Base-by-base conservation (phyloP, 2,113 vertebrate species). In the Pelmatolapia mariae region DNA sequence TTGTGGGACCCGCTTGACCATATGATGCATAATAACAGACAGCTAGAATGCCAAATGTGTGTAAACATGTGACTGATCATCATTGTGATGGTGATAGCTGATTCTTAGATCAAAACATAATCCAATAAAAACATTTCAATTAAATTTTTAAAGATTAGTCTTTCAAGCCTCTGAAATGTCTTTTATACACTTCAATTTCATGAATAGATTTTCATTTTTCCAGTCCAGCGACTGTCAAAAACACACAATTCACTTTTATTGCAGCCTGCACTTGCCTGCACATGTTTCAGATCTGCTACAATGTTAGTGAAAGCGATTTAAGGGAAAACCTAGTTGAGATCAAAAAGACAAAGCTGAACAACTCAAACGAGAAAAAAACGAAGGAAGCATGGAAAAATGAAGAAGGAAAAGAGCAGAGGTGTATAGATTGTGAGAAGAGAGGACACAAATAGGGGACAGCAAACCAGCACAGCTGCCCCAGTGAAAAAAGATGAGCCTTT, bases 401-500 rank as follows among this genome's bases (percentile, higher is more conserved):
- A 12, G 10, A 24, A 61, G 36, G 15, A 6, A 22, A 80, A 81
- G 19, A 81, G 24, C 12, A 24, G 33, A 43, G 43, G 53, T 73
- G 66, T 36, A 4, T 3, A n/a, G 45, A 56, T 36, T 8, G 52
- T 31, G 68, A 76, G 38, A 40, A 45, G 10, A n/a, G 43, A 71
- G 33, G 31, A 79, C n/a, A 84, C 31, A 78, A 61, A 63, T 24
- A 31, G 19, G 53, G 26, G 24, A 29, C 11, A 31, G 78, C 22
- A 85, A 54, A 59, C 61, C 7, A 53, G 63, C 33, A 84, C 82
- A 85, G 90, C 89, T 89, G 92, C 82, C 84, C 93, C 59, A 82
- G 61, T 36, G 68, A 73, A 81, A 19, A 83, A 81, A 82, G 61
- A 91, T 71, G 57, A 91, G 73, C 52, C 83, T 86, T 38, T 84